Evolutionary conservation across 2,113 vertebrate genomes (phyloP).

Genomic region (Gymnocephalus cernua): DNA sequence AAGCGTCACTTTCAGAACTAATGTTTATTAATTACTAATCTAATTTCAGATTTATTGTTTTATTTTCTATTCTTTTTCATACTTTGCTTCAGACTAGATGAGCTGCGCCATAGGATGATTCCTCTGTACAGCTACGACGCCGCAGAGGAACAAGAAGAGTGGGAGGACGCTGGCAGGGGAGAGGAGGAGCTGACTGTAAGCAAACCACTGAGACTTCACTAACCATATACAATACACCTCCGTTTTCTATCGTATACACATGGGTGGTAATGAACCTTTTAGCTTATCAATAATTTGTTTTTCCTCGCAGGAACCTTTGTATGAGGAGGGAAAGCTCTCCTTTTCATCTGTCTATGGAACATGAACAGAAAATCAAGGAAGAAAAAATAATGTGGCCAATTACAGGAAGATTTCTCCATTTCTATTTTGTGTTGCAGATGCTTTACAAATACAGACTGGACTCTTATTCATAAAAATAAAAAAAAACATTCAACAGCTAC

Average conservation of each 20-base stretch:
- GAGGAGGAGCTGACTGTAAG: conserved; percentile 51
- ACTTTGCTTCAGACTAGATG: conserved; percentile 51
- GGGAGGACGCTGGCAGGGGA: not conserved
- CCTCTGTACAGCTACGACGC: conserved; percentile 75
- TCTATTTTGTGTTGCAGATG: not conserved
- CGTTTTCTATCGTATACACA: not conserved
- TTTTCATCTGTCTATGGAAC: conserved; percentile 25
- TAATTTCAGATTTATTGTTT: no score
- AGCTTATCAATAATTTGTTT: not conserved
- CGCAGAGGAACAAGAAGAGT: conserved; percentile 46
- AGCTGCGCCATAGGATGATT: conserved; percentile 71
- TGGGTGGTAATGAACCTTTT: not conserved
- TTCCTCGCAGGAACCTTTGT: conserved; percentile 68
- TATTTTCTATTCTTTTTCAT: not conserved
- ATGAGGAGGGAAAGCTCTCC: conserved; percentile 38
- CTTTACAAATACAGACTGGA: not conserved
- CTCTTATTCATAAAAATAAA: not conserved
- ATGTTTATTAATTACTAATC: no score
- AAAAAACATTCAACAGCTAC: not conserved
- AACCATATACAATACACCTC: not conserved
- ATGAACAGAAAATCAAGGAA: conserved; percentile 3
- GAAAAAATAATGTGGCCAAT: not conserved
- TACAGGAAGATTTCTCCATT: not conserved
- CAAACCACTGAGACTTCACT: not conserved
- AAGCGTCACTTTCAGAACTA: not conserved